Evolutionary conservation across 2,888 invertebrate genomes (phyloP).

Genomic region (Arrhopalites spinosus): DNA sequence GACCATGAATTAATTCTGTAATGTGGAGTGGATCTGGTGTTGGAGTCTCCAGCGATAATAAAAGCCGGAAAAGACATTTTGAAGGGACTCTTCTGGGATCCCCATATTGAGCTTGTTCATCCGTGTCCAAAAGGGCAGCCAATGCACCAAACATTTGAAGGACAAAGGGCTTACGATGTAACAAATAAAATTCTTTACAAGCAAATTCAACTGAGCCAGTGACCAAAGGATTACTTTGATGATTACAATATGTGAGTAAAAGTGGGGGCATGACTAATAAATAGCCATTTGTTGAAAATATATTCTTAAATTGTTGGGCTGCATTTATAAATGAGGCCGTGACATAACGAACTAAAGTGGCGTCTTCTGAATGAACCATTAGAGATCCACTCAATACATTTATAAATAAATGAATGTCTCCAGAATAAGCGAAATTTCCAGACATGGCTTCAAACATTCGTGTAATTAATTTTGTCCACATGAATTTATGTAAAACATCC

Average conservation of each 20-base stretch:
- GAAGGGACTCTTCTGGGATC: constrained; percentile 73
- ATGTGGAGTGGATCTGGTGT: constrained; percentile 93
- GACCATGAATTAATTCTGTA: constrained; percentile 86
- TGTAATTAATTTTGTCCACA: constrained; percentile 96
- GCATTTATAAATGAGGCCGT: constrained; percentile 98
- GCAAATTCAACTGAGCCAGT: constrained; percentile 96
- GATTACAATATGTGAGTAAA: constrained; percentile 93
- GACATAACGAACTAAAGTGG: constrained; percentile 91
- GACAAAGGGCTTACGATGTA: constrained; percentile 97
- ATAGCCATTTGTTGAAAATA: constrained; percentile 97
- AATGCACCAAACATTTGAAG: constrained; percentile 99
- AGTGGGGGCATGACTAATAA: constrained; percentile 97
- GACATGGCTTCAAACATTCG: constrained; percentile 98
- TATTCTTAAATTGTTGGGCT: constrained; percentile 96
- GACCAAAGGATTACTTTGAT: constrained; percentile 92
- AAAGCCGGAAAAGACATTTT: constrained; percentile 85
- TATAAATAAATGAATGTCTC: constrained; percentile 95
- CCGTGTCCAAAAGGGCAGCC: constrained; percentile 92
- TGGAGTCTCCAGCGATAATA: constrained; percentile 90
- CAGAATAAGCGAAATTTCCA: constrained; percentile 93
- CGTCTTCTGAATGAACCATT: constrained; percentile 95
- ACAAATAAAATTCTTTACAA: constrained; percentile 96
- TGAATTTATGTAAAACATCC: constrained; percentile 96
- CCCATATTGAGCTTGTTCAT: constrained; percentile 82
- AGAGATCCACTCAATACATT: constrained; percentile 97